phyloP scores from a whole-genome alignment of 1,140 invertebrate genomes.

The Drosophila mauritiana region DNA sequence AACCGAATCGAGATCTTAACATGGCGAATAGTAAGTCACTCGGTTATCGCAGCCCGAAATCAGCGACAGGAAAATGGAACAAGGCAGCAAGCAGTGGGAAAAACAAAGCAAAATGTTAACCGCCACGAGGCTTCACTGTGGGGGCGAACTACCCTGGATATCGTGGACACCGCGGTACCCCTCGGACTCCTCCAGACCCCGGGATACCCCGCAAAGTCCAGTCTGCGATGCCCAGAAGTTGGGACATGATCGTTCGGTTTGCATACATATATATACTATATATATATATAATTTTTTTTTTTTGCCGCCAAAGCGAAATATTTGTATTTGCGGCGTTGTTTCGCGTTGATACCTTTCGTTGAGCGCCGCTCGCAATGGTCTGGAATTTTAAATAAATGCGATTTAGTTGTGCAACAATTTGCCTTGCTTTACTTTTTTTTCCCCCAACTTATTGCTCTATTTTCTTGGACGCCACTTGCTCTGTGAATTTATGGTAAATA shows the following conservation, averaged over 20 bases:
- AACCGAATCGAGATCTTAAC: conserved; percentile 5
- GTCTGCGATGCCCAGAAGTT: conserved; percentile 9
- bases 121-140: conserved; percentile 37
- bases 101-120: conserved; percentile 7
- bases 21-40: conserved; percentile 54
- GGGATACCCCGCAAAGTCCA: not conserved
- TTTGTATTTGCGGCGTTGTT: conserved; percentile 44
- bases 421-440: conserved; percentile 45
- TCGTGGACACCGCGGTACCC: not conserved
- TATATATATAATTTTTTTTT: not conserved
- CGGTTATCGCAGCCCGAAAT: conserved; percentile 55
- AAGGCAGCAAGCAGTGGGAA: not conserved
- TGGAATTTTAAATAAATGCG: conserved; percentile 79
- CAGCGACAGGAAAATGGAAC: conserved; percentile 38
- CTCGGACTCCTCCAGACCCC: not conserved
- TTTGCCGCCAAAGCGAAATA: conserved; percentile 65
- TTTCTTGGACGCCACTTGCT: conserved; percentile 46
- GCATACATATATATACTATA: conserved; percentile 15
- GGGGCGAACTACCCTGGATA: conserved; percentile 34
- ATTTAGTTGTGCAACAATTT: conserved; percentile 77
- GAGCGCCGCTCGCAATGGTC: conserved; percentile 58
- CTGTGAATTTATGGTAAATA: conserved; percentile 63
- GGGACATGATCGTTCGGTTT: conserved; percentile 37
- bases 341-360: conserved; percentile 31
- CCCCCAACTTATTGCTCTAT: conserved; percentile 9